Percentiles rank a stretch among this genome's conserved stretches.
phyloP scores from a whole-genome alignment of 2,888 invertebrate species.

The Endotricha flammealis region DNA sequence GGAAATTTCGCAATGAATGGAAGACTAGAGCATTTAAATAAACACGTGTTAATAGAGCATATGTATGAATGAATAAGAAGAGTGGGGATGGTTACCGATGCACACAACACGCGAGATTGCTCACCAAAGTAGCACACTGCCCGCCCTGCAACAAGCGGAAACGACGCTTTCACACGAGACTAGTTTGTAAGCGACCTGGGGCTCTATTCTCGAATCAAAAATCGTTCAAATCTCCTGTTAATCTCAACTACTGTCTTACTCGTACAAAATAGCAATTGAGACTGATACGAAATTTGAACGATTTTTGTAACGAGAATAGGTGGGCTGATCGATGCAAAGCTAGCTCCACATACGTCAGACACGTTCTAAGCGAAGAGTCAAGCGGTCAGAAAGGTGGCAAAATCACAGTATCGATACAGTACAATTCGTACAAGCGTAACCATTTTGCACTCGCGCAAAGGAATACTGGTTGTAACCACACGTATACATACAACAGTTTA shows the following conservation, averaged over 20 bases:
- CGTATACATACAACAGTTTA: too few species aligned
- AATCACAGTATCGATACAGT: too few species aligned
- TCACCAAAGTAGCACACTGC: slow-evolving; percentile 96
- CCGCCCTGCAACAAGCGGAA: slow-evolving; percentile 86
- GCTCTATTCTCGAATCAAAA: slow-evolving; percentile 16
- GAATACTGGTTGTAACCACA: too few species aligned
- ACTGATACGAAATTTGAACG: too few species aligned
- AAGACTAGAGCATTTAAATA: slow-evolving; percentile 51
- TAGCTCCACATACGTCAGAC: neutral
- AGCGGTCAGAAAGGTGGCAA: neutral
- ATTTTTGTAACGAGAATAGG: too few species aligned
- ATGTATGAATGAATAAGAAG: slow-evolving; percentile 79
- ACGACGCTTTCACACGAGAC: slow-evolving; percentile 62
- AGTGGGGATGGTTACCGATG: slow-evolving; percentile 94
- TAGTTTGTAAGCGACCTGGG: slow-evolving; percentile 20
- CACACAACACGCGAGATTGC: slow-evolving; percentile 97
- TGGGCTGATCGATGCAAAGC: too few species aligned
- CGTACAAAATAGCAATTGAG: too few species aligned
- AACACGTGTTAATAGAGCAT: slow-evolving; percentile 67
- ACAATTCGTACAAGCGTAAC: too few species aligned
- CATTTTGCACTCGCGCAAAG: too few species aligned
- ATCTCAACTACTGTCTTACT: too few species aligned
- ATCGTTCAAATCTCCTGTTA: too few species aligned
- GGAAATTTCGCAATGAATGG: slow-evolving; percentile 33
- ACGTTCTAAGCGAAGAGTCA: neutral